These are phyloP conservation scores for Zophobas morio DNA, from an alignment of 1,140 invertebrate species.

Conservation along the genomic window DNA sequence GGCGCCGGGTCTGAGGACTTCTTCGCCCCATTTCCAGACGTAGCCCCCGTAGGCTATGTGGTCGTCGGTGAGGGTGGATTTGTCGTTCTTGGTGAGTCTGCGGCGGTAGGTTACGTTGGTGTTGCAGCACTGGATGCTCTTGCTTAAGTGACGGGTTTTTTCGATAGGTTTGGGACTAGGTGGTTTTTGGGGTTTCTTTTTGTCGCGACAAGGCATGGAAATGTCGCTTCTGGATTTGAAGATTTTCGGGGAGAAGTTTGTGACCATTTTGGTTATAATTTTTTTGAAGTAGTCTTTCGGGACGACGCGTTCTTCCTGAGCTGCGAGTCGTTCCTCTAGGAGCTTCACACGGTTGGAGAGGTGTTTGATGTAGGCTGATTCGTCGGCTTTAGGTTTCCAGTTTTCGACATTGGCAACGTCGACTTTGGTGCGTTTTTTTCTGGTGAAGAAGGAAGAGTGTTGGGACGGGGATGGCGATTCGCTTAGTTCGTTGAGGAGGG, in stretches of 20 bases:
- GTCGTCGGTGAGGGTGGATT: constrained; percentile 29
- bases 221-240: constrained; percentile 14
- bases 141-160: background rate
- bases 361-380: constrained; percentile 43
- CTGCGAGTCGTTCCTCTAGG: constrained; percentile 54
- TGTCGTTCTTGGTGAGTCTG: constrained; percentile 47
- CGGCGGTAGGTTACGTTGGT: constrained; percentile 28
- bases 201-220: background rate
- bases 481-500: constrained; percentile 28
- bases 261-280: constrained; percentile 59
- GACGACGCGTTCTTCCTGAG: constrained; percentile 59
- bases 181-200: background rate
- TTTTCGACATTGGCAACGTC: constrained; percentile 8
- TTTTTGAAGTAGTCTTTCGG: constrained; percentile 61
- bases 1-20: constrained; percentile 56
- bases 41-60: constrained; percentile 26
- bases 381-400: background rate
- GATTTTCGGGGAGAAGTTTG: constrained; percentile 16
- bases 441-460: background rate
- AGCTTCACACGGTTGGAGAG: constrained; percentile 52
- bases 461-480: constrained; percentile 13
- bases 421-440: background rate
- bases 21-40: constrained; percentile 61
- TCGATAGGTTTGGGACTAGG: background rate
- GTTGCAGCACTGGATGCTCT: background rate